phyloP scores from a whole-genome alignment of 2,888 invertebrate species.

The Eupithecia pulchellata region DNA sequence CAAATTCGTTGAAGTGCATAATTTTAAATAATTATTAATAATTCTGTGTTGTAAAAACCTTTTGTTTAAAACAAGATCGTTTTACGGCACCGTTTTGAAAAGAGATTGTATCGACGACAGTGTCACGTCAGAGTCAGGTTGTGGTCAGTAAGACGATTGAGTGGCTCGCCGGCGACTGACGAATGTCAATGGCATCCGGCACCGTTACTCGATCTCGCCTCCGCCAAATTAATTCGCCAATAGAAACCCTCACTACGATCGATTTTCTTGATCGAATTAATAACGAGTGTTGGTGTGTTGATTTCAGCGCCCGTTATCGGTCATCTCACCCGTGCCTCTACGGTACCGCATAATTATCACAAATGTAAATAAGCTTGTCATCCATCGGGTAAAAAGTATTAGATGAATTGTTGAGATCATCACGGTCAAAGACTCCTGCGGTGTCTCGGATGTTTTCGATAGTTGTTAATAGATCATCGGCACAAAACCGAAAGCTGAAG shows the following conservation, averaged over 20 bases:
- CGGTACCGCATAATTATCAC: constrained; percentile 47
- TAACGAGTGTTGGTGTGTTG: constrained; percentile 75
- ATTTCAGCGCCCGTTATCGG: constrained; percentile 71
- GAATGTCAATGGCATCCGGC: constrained; percentile 82
- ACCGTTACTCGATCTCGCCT: constrained; percentile 83
- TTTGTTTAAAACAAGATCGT: constrained; percentile 14
- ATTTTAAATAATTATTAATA: not conserved
- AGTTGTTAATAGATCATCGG: constrained; percentile 56
- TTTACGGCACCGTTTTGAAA: constrained; percentile 26
- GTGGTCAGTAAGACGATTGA: constrained; percentile 50
- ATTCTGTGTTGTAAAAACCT: not conserved
- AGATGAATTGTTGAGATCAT: constrained; percentile 65
- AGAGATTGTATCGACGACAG: constrained; percentile 42
- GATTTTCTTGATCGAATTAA: constrained; percentile 78
- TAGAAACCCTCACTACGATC: constrained; percentile 75
- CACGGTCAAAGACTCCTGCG: constrained; percentile 69
- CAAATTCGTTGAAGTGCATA: not conserved
- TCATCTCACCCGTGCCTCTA: constrained; percentile 66
- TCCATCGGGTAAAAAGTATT: constrained; percentile 63
- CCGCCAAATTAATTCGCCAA: constrained; percentile 83
- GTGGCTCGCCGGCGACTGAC: constrained; percentile 64
- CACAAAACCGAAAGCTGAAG: constrained; percentile 61
- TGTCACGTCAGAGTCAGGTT: constrained; percentile 51
- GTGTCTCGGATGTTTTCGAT: constrained; percentile 53
- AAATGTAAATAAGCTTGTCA: constrained; percentile 54